Conservation (phyloP, 2,113 vertebrate species). For the Tetraodon nigroviridis region DNA sequence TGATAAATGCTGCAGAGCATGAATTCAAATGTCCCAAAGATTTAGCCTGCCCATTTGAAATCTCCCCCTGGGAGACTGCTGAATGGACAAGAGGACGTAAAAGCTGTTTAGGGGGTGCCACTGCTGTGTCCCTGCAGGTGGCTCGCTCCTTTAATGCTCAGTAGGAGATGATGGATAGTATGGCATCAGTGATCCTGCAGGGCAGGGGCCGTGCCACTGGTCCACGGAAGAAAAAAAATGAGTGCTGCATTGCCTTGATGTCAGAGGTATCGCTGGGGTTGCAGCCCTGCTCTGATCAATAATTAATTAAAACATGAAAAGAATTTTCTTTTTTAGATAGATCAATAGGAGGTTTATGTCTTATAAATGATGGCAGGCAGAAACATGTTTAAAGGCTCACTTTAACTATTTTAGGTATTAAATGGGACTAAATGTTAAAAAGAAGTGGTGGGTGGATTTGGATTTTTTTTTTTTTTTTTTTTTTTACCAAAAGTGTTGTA, state of each 20-base stretch:
- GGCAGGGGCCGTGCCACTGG: slow-evolving; percentile 48
- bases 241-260: slow-evolving; percentile 44
- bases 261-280: slow-evolving; percentile 39
- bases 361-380: slow-evolving; percentile 1
- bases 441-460: not conserved
- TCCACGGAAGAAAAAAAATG: slow-evolving; percentile 12
- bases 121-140: slow-evolving; percentile 45
- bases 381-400: too few relatives aligned
- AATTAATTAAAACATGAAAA: slow-evolving; percentile 75
- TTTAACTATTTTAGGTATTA: too few relatives aligned
- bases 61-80: slow-evolving; percentile 50
- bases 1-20: slow-evolving; percentile 64
- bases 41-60: slow-evolving; percentile 72
- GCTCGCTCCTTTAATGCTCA: slow-evolving; percentile 62
- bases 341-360: slow-evolving; percentile 48
- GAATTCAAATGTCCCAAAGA: slow-evolving; percentile 71
- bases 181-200: slow-evolving; percentile 47
- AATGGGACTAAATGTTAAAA: too few relatives aligned
- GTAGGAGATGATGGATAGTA: slow-evolving; percentile 70
- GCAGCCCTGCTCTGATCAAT: slow-evolving; percentile 60
- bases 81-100: slow-evolving; percentile 37
- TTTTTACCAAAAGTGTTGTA: too few relatives aligned
- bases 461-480: too few relatives aligned
- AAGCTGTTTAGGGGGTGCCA: slow-evolving; percentile 40
- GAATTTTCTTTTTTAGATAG: slow-evolving; percentile 59